phyloP scores from a whole-genome alignment of 2,113 vertebrate species.

The Eubucco bourcierii region DNA sequence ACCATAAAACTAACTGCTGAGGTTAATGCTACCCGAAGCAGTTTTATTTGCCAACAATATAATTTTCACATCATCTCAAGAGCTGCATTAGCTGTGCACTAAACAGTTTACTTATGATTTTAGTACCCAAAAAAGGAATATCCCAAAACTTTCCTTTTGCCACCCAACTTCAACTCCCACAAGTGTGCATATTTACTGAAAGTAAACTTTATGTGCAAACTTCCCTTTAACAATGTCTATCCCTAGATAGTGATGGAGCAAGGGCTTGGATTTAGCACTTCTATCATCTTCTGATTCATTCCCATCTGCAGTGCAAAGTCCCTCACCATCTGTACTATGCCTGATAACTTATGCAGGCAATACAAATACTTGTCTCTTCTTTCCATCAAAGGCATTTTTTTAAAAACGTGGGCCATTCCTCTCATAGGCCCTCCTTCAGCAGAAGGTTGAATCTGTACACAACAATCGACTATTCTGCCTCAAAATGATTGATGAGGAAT shows the following conservation, averaged over 20 bases:
- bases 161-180: conserved; percentile 12
- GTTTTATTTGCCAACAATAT: neutral
- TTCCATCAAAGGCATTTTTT: conserved; percentile 1
- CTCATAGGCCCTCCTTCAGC: neutral
- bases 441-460: neutral
- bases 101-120: neutral
- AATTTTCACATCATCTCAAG: neutral
- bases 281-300: conserved; percentile 56
- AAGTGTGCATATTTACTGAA: conserved; percentile 10
- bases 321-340: conserved; percentile 52
- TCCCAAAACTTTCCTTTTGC: neutral
- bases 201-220: conserved; percentile 41
- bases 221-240: conserved; percentile 24
- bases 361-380: conserved; percentile 7
- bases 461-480: neutral
- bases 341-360: conserved; percentile 27
- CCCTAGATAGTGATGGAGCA: conserved; percentile 11
- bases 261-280: conserved; percentile 53
- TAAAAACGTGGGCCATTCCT: neutral
- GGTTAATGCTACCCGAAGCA: neutral
- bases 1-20: neutral
- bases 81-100: neutral
- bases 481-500: neutral
- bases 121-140: neutral
- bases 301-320: conserved; percentile 55